Evolutionary conservation across 2,888 invertebrate species (phyloP), one percentile per base, ranked within the genome.

Genomic region (Drosophila longiperda): DNA sequence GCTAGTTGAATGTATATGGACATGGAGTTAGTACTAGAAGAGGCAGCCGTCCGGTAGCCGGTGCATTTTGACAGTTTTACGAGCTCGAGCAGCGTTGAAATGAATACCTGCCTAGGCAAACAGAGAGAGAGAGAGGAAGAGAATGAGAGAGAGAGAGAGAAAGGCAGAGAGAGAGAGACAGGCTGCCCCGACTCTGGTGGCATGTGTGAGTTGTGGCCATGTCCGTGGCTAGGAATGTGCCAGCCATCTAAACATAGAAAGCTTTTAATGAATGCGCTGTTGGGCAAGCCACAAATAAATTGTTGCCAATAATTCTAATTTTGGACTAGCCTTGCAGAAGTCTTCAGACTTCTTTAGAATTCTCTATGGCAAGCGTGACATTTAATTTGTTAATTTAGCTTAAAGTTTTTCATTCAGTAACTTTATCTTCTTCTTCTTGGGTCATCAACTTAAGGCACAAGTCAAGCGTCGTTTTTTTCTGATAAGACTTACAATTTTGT

Each of bases 31-130:
- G 50, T 26, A 36, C 26, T 57, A 49, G 55, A 49, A 38, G 60
- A 38, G 29, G 54, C 61, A 66, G 67, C 72, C 75, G 80, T 84
- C 83, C 89, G 75, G 85, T 86, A 86, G 85, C 89, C 86, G 82
- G 89, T 90, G 87, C 84, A 88, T 87, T 87, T 90, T 90, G 87
- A 87, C 90, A 87, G 89, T 90, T 87, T 87, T 87, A 87, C 89
- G 90, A 90, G 90, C 89, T 87, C 90, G 76, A 48, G 40, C 78
- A 71, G 87, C 74, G 75, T 73, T 90, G 90, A 90, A 90, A 87
- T 86, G 89, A 89, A 86, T 90, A 87, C 90, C 87, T 88, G 65
- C 70, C 66, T 48, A 40, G n/a, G 58, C 40, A n/a, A 38, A 7
- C 9, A 48, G 3, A 48, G 49, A 62, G 63, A 50, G 48, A 38